phyloP scores from a whole-genome alignment of 2,113 vertebrate species.

The Catagonus wagneri region DNA sequence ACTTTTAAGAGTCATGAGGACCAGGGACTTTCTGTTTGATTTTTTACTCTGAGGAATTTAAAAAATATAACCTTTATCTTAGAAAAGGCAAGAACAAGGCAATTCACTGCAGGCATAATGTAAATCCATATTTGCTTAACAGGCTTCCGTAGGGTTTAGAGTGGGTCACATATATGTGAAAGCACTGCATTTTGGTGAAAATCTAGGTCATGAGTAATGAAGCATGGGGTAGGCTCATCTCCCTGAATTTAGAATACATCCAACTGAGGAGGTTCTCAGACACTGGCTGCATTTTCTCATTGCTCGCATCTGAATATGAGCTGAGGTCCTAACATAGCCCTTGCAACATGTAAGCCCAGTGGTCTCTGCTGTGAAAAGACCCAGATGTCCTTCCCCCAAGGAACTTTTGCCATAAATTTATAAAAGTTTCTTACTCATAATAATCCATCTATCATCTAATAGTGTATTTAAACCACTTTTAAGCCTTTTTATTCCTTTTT shows the following conservation, averaged over 20 bases:
- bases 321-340: accelerated
- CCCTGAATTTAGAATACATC: background rate
- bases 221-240: background rate
- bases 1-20: conserved; percentile 20
- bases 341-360: background rate
- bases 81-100: background rate
- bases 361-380: background rate
- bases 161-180: background rate
- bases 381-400: background rate
- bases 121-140: background rate
- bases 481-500: too few species aligned
- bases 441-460: background rate
- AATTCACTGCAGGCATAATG: background rate
- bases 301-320: background rate
- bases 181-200: background rate
- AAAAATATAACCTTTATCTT: background rate
- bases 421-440: background rate
- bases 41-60: background rate
- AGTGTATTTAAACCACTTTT: background rate
- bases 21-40: background rate
- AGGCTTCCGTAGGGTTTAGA: background rate
- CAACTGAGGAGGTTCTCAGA: too few species aligned
- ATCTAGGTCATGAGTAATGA: background rate
- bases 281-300: background rate
- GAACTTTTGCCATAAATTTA: background rate